Evolutionary conservation across 2,888 invertebrate genomes (phyloP).

Genomic region (Oxycera nigricornis): DNA sequence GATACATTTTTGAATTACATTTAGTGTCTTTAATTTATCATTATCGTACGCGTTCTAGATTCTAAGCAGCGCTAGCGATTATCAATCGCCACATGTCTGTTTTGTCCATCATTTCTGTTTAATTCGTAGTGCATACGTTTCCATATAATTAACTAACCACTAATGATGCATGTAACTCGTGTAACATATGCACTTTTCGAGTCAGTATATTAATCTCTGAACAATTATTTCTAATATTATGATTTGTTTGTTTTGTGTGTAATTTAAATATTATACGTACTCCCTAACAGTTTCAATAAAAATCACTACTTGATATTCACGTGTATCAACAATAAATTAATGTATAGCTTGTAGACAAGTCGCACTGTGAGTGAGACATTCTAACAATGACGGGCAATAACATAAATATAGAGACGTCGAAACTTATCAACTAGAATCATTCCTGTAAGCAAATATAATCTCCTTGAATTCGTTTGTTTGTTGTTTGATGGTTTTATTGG

Average conservation of each 20-base stretch:
- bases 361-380: neutral
- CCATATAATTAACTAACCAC: neutral
- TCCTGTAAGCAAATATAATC: conserved; percentile 26
- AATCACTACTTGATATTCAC: neutral
- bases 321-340: neutral
- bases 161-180: neutral
- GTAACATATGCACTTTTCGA: too few species aligned
- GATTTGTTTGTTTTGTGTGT: neutral
- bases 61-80: too few species aligned
- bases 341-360: neutral
- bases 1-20: conserved; percentile 11
- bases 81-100: too few species aligned
- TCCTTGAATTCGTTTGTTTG: neutral
- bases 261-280: neutral
- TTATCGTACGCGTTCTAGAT: neutral
- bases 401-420: conserved; percentile 4
- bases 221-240: too few species aligned
- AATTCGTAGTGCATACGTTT: neutral
- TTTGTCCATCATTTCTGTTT: too few species aligned
- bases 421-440: conserved; percentile 18
- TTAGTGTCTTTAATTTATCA: conserved; percentile 18
- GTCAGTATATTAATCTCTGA: too few species aligned
- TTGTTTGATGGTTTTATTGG: neutral
- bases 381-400: neutral
- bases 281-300: neutral